Conservation (phyloP, 2,888 invertebrate species). For the Hypena proboscidalis region DNA sequence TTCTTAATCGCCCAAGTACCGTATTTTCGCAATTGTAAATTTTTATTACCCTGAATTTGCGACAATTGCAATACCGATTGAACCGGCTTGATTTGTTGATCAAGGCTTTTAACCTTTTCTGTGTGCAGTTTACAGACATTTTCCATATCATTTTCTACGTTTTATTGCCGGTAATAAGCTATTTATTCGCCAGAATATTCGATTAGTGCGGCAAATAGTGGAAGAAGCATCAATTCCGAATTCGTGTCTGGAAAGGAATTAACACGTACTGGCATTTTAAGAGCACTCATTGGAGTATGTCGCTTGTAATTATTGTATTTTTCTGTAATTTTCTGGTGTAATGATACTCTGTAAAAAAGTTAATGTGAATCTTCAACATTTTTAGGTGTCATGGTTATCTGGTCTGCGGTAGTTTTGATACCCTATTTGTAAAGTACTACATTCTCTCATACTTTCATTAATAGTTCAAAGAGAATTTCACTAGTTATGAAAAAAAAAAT, state of each 20-base stretch:
- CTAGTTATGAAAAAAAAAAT: no score
- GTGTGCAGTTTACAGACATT: conserved; percentile 40
- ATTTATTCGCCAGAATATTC: conserved; percentile 39
- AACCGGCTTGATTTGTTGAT: conserved; percentile 52
- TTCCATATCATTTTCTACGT: conserved; percentile 53
- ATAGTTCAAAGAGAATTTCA: no score
- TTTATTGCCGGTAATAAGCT: conserved; percentile 61
- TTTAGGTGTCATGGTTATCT: conserved; percentile 1
- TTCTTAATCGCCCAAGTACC: conserved; percentile 13
- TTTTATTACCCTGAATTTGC: conserved; percentile 75
- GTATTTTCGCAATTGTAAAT: conserved; percentile 61
- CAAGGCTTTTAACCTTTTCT: conserved; percentile 53
- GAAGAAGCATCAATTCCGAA: conserved; percentile 18
- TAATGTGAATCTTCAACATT: not conserved
- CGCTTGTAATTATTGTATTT: conserved; percentile 17
- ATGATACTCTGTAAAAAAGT: not conserved
- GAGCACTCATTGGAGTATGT: conserved; percentile 3
- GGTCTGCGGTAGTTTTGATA: not conserved
- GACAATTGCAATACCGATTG: conserved; percentile 61
- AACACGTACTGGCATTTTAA: conserved; percentile 12
- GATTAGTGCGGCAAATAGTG: conserved; percentile 31
- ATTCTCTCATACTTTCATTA: no score
- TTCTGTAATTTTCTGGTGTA: conserved; percentile 11
- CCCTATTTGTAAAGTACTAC: no score
- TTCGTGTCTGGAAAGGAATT: conserved; percentile 9